These are phyloP conservation scores for Camponotus pennsylvanicus DNA, from an alignment of 1,140 invertebrate genomes.

Conservation along the genomic window DNA sequence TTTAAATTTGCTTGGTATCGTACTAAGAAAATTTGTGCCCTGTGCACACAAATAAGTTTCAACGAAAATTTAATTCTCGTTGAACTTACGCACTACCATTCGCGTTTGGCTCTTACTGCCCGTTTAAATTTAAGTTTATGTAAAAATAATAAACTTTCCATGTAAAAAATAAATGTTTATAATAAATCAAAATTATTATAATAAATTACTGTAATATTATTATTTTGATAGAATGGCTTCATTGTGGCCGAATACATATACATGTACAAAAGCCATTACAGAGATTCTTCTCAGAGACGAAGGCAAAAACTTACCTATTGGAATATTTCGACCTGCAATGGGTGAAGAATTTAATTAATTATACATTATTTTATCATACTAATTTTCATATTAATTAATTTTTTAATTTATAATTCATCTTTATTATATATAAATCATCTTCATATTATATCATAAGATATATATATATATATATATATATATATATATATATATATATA, in stretches of 20 bases:
- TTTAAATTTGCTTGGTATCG: too few species aligned
- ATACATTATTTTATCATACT: neutral
- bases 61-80: too few species aligned
- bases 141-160: neutral
- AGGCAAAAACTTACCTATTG: slow-evolving; percentile 88
- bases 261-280: slow-evolving; percentile 91
- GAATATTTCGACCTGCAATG: slow-evolving; percentile 89
- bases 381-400: slow-evolving; percentile 82
- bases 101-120: too few species aligned
- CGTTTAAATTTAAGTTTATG: too few species aligned
- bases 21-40: too few species aligned
- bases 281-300: slow-evolving; percentile 88
- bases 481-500: neutral
- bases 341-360: slow-evolving; percentile 81
- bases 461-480: neutral
- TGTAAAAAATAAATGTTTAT: neutral
- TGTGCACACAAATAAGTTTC: too few species aligned
- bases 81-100: too few species aligned
- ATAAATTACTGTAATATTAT: slow-evolving; percentile 1
- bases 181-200: neutral
- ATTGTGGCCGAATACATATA: slow-evolving; percentile 91
- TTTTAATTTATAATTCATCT: slow-evolving; percentile 76
- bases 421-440: slow-evolving; percentile 87
- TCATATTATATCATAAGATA: slow-evolving; percentile 86
- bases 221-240: slow-evolving; percentile 87